Evolutionary conservation across 1,140 invertebrate genomes (phyloP), one percentile per base, ranked within the genome.

Genomic region (Mercenaria mercenaria): DNA sequence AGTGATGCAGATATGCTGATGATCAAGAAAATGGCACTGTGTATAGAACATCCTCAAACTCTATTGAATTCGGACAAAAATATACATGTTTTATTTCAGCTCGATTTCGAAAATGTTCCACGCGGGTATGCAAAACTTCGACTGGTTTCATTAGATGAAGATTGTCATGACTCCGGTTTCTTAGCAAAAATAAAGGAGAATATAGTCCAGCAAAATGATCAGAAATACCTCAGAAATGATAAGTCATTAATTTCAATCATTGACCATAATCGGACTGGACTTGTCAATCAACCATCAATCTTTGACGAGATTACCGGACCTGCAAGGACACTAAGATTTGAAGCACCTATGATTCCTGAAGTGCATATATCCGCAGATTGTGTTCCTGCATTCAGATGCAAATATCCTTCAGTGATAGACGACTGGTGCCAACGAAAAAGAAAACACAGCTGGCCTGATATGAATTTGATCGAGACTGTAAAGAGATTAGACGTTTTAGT

Each of bases 361-460:
- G 8, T 39, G 13, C 11, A 72, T n/a, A 1, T 52, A 15, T 8
- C 39, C 11, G 8, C 29, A 1, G 79, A 81, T 41, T 13, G 32
- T 23, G 79, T 81, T 2, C 8, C 32, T 29, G 79, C 79, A n/a
- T 61, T 81, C 23, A n/a, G 8, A 59, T 81, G 79, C n/a, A 37
- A n/a, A 2, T 56, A 34, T 37, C 50, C 23, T 6, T 29, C 11
- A 4, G 0, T 81, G 0, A 2, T 26, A 23, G n/a, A 8, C n/a
- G 29, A 56, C 1, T 50, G 37, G 37, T 61, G 52, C 15, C 2
- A 39, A n/a, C 13, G 23, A 15, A 81, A 37, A 39, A 56, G 29
- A 56, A 20, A 15, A 0, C 26, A 50, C 15, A 34, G 61, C 2
- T 85, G 82, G 82, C 82, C 82, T 10, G 4, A 3, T 32, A n/a